Conservation (phyloP, 2,113 vertebrate species). For the Tiliqua scincoides region DNA sequence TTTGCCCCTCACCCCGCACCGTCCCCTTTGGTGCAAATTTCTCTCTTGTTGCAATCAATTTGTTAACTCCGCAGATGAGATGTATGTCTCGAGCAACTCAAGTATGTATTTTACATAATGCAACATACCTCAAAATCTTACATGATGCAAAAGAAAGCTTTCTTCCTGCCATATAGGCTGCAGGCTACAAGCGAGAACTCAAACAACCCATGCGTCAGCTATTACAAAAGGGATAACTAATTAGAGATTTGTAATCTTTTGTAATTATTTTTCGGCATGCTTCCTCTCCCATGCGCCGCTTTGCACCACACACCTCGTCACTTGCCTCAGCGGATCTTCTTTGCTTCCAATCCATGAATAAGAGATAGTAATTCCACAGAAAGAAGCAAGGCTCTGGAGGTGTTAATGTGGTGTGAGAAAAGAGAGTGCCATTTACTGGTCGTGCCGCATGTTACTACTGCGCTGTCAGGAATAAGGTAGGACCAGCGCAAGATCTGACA, state of each 20-base stretch:
- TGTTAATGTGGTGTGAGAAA: neutral
- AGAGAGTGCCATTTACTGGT: neutral
- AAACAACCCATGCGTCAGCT: slow-evolving; percentile 39
- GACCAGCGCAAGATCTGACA: too few relatives aligned
- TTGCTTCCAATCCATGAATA: neutral
- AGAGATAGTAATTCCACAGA: slow-evolving; percentile 5
- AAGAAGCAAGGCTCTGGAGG: neutral
- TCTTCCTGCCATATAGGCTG: slow-evolving; percentile 38
- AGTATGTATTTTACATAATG: neutral
- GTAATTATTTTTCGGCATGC: slow-evolving; percentile 55
- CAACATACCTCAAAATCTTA: neutral
- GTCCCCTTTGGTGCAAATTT: too few relatives aligned
- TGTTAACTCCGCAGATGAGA: neutral
- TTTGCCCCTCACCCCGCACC: too few relatives aligned
- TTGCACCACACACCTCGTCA: neutral
- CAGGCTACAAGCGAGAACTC: slow-evolving; percentile 54
- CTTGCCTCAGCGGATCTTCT: neutral
- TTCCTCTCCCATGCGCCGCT: slow-evolving; percentile 4
- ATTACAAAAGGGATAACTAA: slow-evolving; percentile 65
- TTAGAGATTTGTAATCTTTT: slow-evolving; percentile 60
- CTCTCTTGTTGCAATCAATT: too few relatives aligned
- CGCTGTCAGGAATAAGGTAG: neutral
- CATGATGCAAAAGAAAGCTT: slow-evolving; percentile 52
- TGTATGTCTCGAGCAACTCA: too few relatives aligned
- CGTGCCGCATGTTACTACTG: neutral